These are phyloP conservation scores for Amazona vittata DNA, from an alignment of 2,113 vertebrate genomes.

Conservation along the genomic window DNA sequence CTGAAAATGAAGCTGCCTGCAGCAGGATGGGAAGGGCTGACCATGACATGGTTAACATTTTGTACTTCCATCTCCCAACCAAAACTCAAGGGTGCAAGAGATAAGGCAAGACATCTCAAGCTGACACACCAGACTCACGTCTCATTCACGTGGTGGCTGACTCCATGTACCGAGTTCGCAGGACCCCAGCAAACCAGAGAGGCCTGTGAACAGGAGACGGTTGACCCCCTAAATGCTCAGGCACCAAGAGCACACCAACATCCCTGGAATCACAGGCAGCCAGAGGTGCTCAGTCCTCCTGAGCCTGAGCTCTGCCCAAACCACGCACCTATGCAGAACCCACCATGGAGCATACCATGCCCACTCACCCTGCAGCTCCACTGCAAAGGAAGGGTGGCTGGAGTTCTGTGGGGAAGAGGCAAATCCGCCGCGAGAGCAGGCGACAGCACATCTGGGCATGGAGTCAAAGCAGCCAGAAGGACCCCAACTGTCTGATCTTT, in stretches of 20 bases:
- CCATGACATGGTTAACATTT: fast-evolving
- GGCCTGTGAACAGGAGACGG: fast-evolving
- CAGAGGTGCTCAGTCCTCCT: fast-evolving
- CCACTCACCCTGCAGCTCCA: fast-evolving
- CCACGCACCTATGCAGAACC: fast-evolving
- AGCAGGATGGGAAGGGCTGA: background rate
- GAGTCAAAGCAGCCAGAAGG: background rate
- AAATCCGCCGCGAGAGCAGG: fast-evolving
- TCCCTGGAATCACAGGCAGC: fast-evolving
- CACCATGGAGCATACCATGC: fast-evolving
- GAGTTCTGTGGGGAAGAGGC: background rate
- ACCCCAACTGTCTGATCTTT: background rate
- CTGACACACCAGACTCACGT: background rate
- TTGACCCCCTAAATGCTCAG: background rate
- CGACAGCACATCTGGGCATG: background rate
- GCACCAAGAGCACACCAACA: fast-evolving
- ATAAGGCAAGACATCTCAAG: background rate
- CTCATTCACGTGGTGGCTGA: fast-evolving
- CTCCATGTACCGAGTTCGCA: fast-evolving
- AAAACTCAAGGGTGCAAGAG: background rate
- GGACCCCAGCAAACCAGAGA: background rate
- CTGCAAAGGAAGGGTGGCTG: fast-evolving
- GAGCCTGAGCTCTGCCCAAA: background rate
- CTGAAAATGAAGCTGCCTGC: background rate
- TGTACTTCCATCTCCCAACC: background rate